A percentile compares a stretch with the other conserved stretches of the same genome.
These are phyloP conservation scores for Octodon degus DNA, from an alignment of 2,113 vertebrate species.

Conservation along the genomic window DNA sequence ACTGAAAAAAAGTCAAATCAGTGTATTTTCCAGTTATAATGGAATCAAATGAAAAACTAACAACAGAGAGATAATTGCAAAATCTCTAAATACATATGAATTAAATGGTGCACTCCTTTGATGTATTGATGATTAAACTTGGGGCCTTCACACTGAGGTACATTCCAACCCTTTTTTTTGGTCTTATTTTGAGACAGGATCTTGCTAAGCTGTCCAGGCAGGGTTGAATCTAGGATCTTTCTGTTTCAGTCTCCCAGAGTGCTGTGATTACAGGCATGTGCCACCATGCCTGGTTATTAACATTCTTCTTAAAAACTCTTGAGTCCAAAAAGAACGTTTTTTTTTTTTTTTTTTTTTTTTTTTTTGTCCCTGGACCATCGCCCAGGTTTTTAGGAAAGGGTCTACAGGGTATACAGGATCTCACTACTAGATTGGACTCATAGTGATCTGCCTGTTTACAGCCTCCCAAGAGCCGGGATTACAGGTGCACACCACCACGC, in stretches of 20 bases:
- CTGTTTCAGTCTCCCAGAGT: neutral
- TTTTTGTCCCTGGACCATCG: too few relatives aligned
- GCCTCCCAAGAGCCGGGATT: too few relatives aligned
- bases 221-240: neutral
- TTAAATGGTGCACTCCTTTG: neutral
- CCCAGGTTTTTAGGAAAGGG: too few relatives aligned
- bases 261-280: neutral
- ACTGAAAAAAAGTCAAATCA: neutral
- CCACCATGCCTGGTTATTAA: neutral
- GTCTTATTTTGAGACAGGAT: neutral
- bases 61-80: slow-evolving; percentile 28
- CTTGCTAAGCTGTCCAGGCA: neutral
- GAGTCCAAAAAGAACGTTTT: neutral
- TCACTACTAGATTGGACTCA: too few relatives aligned
- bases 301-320: neutral
- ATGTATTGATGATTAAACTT: neutral
- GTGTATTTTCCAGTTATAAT: neutral
- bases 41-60: neutral
- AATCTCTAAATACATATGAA: neutral
- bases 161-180: neutral
- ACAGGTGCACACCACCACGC: too few relatives aligned
- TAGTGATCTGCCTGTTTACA: too few relatives aligned
- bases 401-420: too few relatives aligned
- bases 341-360: too few relatives aligned
- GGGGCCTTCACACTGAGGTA: neutral